These are phyloP conservation scores for Ectemnius cavifrons DNA, from an alignment of 2,888 invertebrate genomes.

Conservation along the genomic window DNA sequence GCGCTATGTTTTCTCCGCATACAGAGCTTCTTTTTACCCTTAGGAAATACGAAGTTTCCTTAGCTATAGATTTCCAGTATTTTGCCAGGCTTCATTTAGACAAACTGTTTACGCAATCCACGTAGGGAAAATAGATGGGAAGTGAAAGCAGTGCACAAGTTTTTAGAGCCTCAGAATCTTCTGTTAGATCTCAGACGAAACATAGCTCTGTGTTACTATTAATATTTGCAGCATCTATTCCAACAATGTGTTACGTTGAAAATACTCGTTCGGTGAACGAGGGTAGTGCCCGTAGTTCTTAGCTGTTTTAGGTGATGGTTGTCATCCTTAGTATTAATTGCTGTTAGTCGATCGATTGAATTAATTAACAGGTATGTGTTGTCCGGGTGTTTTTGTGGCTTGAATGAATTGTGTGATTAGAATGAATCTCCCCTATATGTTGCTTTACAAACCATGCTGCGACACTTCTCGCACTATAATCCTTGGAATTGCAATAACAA, in stretches of 20 bases:
- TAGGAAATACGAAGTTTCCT: too few relatives aligned
- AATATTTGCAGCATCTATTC: slow-evolving; percentile 35
- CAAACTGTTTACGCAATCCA: too few relatives aligned
- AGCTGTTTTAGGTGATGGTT: slow-evolving; percentile 48
- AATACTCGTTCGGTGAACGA: slow-evolving; percentile 41
- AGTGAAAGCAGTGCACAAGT: too few relatives aligned
- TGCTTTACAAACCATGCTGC: slow-evolving; percentile 37
- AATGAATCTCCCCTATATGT: slow-evolving; percentile 30
- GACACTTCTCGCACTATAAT: slow-evolving; percentile 34
- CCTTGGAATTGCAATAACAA: slow-evolving; percentile 36
- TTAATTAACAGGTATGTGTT: slow-evolving; percentile 59
- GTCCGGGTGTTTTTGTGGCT: slow-evolving; percentile 45
- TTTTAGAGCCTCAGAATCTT: too few relatives aligned
- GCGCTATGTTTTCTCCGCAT: slow-evolving; percentile 57
- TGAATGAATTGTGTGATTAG: slow-evolving; percentile 39
- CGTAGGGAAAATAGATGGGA: too few relatives aligned
- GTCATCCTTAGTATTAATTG: slow-evolving; percentile 47
- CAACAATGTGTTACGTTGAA: slow-evolving; percentile 48
- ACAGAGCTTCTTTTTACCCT: background rate
- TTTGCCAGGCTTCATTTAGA: too few relatives aligned
- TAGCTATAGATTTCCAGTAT: too few relatives aligned
- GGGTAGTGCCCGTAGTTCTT: slow-evolving; percentile 39
- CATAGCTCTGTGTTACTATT: slow-evolving; percentile 66
- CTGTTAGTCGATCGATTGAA: slow-evolving; percentile 39
- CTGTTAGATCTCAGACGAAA: slow-evolving; percentile 32